phyloP scores from a whole-genome alignment of 2,113 vertebrate genomes.

The Misgurnus anguillicaudatus region DNA sequence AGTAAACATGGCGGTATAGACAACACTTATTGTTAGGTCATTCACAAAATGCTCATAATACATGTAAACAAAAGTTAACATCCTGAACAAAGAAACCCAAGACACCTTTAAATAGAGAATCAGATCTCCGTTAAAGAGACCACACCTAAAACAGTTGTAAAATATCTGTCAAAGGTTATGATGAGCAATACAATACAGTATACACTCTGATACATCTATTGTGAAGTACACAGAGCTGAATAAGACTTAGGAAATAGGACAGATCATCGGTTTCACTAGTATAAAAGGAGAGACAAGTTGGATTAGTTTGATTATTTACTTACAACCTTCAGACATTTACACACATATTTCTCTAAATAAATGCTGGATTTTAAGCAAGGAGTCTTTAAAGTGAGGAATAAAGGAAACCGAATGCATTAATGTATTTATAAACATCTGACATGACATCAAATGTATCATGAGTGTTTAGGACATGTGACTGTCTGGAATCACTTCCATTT shows the following conservation, averaged over 20 bases:
- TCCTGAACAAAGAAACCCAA: too few species aligned
- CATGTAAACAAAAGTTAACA: too few species aligned
- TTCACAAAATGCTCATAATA: too few species aligned
- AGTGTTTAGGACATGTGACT: constrained; percentile 37
- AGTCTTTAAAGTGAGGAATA: not conserved
- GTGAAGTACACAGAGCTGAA: not conserved
- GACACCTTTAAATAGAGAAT: too few species aligned
- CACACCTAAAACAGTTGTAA: not conserved
- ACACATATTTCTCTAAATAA: too few species aligned
- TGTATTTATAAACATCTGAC: not conserved
- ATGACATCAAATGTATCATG: not conserved
- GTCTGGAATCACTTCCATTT: constrained; percentile 15
- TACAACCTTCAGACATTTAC: too few species aligned
- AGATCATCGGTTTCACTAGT: not conserved
- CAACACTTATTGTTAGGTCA: too few species aligned
- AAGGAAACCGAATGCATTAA: not conserved
- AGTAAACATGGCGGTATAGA: too few species aligned
- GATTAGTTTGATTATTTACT: not conserved
- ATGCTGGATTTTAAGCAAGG: too few species aligned
- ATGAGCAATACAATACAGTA: not conserved
- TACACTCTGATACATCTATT: not conserved
- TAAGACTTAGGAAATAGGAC: not conserved
- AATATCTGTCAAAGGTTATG: constrained; percentile 1
- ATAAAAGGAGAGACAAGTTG: not conserved
- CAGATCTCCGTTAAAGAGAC: not conserved